These are phyloP conservation scores for Pseudanteris insignis DNA, from an alignment of 2,888 invertebrate genomes.

Conservation along the genomic window DNA sequence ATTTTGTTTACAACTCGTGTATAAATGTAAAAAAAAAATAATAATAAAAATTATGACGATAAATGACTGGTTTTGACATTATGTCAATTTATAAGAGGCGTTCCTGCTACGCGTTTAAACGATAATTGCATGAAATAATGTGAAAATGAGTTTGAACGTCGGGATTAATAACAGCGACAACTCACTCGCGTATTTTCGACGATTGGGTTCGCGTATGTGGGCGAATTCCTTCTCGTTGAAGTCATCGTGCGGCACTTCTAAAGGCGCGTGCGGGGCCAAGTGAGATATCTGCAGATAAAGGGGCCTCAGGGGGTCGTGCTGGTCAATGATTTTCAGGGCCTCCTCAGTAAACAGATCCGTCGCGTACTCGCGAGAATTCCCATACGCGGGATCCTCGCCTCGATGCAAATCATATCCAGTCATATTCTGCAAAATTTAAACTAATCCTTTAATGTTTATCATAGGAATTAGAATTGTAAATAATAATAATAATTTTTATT, in stretches of 20 bases:
- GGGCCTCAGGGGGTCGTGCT: slow-evolving; percentile 72
- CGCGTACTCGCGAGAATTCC: slow-evolving; percentile 71
- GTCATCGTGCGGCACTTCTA: slow-evolving; percentile 75
- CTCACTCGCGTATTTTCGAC: slow-evolving; percentile 80
- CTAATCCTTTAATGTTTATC: too few relatives aligned
- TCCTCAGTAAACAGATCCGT: slow-evolving; percentile 78
- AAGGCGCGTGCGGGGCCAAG: slow-evolving; percentile 82
- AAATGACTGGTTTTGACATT: too few relatives aligned
- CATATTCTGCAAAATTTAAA: slow-evolving; percentile 55
- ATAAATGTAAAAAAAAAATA: too few relatives aligned
- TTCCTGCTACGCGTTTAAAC: neutral
- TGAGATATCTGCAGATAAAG: slow-evolving; percentile 85
- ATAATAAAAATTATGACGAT: too few relatives aligned
- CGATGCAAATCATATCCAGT: slow-evolving; percentile 68
- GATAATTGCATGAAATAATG: slow-evolving; percentile 14
- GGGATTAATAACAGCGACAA: slow-evolving; percentile 20
- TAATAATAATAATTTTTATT: too few relatives aligned
- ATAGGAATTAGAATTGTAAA: too few relatives aligned
- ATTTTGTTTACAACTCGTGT: too few relatives aligned
- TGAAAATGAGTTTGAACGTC: slow-evolving; percentile 3
- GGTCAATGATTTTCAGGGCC: slow-evolving; percentile 72
- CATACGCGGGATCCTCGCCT: slow-evolving; percentile 65
- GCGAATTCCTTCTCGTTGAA: slow-evolving; percentile 72
- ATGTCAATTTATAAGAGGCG: slow-evolving; percentile 6
- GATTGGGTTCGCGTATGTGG: slow-evolving; percentile 76